phyloP scores from a whole-genome alignment of 1,140 invertebrate genomes.

The Gryllus bimaculatus region DNA sequence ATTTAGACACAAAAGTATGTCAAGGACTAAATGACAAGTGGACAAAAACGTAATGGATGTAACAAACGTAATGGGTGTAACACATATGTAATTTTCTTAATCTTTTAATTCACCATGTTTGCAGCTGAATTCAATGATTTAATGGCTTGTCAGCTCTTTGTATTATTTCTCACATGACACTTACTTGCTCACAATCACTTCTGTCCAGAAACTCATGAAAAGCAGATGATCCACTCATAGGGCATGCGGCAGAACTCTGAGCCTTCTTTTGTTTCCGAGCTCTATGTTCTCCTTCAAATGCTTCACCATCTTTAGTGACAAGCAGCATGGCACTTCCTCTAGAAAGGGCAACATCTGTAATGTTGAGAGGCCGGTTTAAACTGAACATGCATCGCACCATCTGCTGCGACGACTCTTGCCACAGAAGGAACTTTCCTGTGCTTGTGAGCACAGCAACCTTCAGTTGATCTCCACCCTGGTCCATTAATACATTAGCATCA shows the following conservation, averaged over 20 bases:
- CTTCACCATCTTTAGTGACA: conserved; percentile 54
- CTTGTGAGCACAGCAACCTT: conserved; percentile 48
- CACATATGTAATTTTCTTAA: too few relatives aligned
- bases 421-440: conserved; percentile 51
- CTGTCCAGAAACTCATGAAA: conserved; percentile 48
- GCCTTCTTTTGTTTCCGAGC: conserved; percentile 30
- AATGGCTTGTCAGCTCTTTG: too few relatives aligned
- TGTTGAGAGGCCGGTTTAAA: conserved; percentile 43
- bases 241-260: conserved; percentile 16
- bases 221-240: conserved; percentile 36
- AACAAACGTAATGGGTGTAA: too few relatives aligned
- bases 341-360: conserved; percentile 44
- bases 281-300: conserved; percentile 47
- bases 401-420: conserved; percentile 51
- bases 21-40: background rate
- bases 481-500: conserved; percentile 35
- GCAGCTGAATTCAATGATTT: too few relatives aligned
- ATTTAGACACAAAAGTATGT: too few relatives aligned
- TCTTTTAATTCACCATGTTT: too few relatives aligned
- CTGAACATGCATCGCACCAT: conserved; percentile 49
- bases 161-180: background rate
- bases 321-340: conserved; percentile 47
- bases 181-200: conserved; percentile 40
- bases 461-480: conserved; percentile 41
- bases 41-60: too few relatives aligned